Conservation (phyloP, 1,140 invertebrate genomes). For the Agrypnia vestita region DNA sequence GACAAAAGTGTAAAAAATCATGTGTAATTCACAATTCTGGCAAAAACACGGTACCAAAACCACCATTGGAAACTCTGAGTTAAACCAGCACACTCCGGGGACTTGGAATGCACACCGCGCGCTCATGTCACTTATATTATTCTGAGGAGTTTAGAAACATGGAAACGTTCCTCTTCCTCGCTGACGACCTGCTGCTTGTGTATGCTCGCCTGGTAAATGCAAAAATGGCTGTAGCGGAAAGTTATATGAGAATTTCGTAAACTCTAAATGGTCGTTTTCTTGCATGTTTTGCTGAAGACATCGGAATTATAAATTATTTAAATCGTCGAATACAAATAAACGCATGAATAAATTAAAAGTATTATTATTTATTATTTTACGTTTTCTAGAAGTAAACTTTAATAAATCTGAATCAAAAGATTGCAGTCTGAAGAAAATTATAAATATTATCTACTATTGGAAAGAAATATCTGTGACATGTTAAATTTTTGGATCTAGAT, state of each 20-base stretch:
- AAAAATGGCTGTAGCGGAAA: slow-evolving; percentile 9
- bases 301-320: no score
- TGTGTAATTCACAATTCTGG: no score
- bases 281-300: background rate
- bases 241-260: slow-evolving; percentile 13
- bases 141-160: slow-evolving; percentile 44
- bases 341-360: no score
- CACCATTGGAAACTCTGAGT: slow-evolving; percentile 22
- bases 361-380: no score
- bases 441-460: no score
- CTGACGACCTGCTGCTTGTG: slow-evolving; percentile 40
- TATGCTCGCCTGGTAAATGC: slow-evolving; percentile 46
- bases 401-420: no score
- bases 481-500: no score
- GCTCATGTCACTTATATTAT: slow-evolving; percentile 54
- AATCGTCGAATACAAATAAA: no score
- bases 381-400: no score
- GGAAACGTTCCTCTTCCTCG: slow-evolving; percentile 5
- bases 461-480: no score
- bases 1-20: no score
- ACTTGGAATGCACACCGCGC: slow-evolving; percentile 50
- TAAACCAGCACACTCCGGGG: slow-evolving; percentile 46
- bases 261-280: slow-evolving; percentile 19
- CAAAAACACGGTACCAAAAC: slow-evolving; percentile 1
- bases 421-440: no score